Evolutionary conservation across 2,888 invertebrate species (phyloP).

Genomic region (Diarsia dahlii): DNA sequence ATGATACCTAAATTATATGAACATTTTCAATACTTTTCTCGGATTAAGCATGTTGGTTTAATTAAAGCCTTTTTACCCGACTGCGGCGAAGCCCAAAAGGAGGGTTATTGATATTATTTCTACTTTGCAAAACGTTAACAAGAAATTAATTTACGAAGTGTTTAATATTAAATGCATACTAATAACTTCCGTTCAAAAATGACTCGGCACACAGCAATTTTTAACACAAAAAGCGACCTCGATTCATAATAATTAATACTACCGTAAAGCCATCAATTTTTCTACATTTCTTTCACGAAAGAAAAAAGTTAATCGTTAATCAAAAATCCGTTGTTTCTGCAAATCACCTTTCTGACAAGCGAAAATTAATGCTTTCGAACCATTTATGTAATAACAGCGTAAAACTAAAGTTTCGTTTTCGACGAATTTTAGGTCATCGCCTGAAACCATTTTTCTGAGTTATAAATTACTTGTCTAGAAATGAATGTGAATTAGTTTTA

Average conservation of each 20-base stretch:
- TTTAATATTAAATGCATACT: slow-evolving; percentile 1
- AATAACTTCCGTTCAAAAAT: slow-evolving; percentile 13
- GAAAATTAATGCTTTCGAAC: slow-evolving; percentile 46
- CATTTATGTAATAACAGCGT: slow-evolving; percentile 21
- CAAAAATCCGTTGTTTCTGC: slow-evolving; percentile 41
- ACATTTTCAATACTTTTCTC: too few relatives aligned
- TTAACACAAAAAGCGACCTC: neutral
- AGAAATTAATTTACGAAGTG: neutral
- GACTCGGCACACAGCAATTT: neutral
- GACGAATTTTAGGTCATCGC: slow-evolving; percentile 25
- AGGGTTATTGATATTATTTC: too few relatives aligned
- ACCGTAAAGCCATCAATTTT: neutral
- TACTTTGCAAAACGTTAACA: neutral
- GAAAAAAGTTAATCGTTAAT: slow-evolving; percentile 24
- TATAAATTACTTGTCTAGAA: slow-evolving; percentile 42
- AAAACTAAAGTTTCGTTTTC: slow-evolving; percentile 38
- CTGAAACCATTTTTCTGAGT: slow-evolving; percentile 39
- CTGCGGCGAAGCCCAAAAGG: too few relatives aligned
- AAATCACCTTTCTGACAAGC: slow-evolving; percentile 53
- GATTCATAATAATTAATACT: slow-evolving; percentile 3
- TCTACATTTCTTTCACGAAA: slow-evolving; percentile 16
- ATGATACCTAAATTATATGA: too few relatives aligned
- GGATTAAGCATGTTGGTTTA: too few relatives aligned
- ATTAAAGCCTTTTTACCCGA: too few relatives aligned
- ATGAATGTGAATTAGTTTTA: slow-evolving; percentile 38